Percentiles rank a stretch among this genome's conserved stretches.
Evolutionary conservation across 2,888 invertebrate species (phyloP).

Genomic region (Drosophila longiperda): DNA sequence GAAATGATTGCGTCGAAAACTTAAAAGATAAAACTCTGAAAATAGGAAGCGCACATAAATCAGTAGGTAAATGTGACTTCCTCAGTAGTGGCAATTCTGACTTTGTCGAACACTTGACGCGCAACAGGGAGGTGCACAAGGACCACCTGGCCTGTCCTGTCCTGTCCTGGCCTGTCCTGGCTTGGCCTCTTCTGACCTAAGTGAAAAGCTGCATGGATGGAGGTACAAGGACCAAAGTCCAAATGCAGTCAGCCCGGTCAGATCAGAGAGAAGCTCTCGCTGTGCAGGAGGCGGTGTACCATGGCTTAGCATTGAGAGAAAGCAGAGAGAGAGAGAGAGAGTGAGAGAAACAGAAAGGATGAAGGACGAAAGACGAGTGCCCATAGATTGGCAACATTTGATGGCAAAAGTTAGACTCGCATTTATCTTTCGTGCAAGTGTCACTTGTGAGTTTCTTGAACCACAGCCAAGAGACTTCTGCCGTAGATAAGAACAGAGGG

Average conservation of each 20-base stretch:
- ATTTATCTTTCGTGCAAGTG: conserved; percentile 79
- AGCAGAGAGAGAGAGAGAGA: background rate
- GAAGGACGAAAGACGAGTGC: conserved; percentile 28
- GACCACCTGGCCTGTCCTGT: conserved; percentile 9
- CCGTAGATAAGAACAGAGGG: conserved; percentile 28
- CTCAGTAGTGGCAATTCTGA: conserved; percentile 36
- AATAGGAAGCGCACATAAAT: conserved; percentile 74
- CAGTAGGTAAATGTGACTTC: conserved; percentile 77
- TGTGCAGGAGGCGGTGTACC: conserved; percentile 28
- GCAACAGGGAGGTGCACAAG: conserved; percentile 34
- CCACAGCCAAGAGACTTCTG: conserved; percentile 69
- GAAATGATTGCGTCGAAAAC: conserved; percentile 78
- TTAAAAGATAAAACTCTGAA: conserved; percentile 72
- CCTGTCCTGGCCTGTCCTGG: background rate
- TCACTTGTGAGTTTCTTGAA: conserved; percentile 80
- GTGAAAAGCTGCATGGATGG: conserved; percentile 24
- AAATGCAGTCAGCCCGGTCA: conserved; percentile 32
- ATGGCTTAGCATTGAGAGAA: conserved; percentile 27
- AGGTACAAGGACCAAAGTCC: conserved; percentile 39
- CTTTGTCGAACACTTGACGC: conserved; percentile 63
- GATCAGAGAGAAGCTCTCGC: conserved; percentile 16
- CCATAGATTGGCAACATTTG: conserved; percentile 79
- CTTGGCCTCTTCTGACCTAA: conserved; percentile 24
- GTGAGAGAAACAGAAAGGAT: background rate
- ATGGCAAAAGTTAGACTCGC: conserved; percentile 78